A percentile compares a stretch with the other conserved stretches of the same genome.
phyloP scores from a whole-genome alignment of 1,140 invertebrate species.

The Littorina saxatilis region DNA sequence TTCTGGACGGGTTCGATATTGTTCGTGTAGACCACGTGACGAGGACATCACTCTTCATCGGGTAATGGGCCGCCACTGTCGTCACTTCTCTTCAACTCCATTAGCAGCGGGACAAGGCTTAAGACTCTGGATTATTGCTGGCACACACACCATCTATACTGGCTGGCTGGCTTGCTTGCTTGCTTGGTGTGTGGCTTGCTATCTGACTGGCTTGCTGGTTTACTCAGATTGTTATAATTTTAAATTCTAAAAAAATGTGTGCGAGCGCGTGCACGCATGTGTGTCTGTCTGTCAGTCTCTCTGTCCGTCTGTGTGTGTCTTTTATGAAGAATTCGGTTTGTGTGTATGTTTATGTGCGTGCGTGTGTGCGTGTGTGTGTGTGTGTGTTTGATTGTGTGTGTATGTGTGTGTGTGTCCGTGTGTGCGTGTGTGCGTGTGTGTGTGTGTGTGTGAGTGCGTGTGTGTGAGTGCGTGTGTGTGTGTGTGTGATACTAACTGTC shows the following conservation, averaged over 20 bases:
- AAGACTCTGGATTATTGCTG: conserved; percentile 6
- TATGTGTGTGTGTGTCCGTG: conserved; percentile 26
- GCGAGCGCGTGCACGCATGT: too few relatives aligned
- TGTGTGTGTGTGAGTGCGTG: conserved; percentile 17
- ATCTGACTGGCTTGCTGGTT: background rate
- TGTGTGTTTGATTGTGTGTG: conserved; percentile 21
- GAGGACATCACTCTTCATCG: conserved; percentile 17
- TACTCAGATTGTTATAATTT: too few relatives aligned
- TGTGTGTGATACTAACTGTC: too few relatives aligned
- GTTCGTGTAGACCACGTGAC: conserved; percentile 5
- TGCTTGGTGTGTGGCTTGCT: background rate
- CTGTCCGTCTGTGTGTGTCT: background rate
- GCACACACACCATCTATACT: background rate
- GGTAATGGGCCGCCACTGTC: conserved; percentile 12
- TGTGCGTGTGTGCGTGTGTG: conserved; percentile 10
- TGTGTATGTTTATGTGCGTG: background rate
- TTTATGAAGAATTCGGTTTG: background rate
- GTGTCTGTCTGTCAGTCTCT: background rate
- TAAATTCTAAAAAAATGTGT: too few relatives aligned
- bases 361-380: conserved; percentile 26
- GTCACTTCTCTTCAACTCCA: background rate
- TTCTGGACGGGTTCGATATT: conserved; percentile 8
- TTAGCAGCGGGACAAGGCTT: background rate
- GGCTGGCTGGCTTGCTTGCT: background rate
- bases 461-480: background rate